Evolutionary conservation across 1,140 invertebrate genomes (phyloP), one percentile per base, ranked within the genome.

Genomic region (Drosophila insularis): DNA sequence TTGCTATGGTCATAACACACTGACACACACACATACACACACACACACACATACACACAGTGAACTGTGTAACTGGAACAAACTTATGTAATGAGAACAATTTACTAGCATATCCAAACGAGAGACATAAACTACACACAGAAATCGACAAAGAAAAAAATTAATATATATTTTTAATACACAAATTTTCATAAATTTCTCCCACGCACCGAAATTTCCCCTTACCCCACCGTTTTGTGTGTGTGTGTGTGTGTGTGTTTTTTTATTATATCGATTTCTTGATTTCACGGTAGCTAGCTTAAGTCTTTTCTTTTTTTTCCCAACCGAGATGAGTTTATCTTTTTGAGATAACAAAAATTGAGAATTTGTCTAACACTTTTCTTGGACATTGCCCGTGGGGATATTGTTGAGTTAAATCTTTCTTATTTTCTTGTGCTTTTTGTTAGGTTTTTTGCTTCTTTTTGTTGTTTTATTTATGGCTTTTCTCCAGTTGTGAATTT

Each of bases 301-400:
- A 50, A 21, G 14, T 17, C 10, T 50, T 50, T 21, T 21, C 6
- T 17, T 14, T 21, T 21, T 27, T 27, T 27, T 27, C 27, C 4
- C 27, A 5, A 27, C 69, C 35, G 56, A 31, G 71, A 74, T 58
- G 56, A 67, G 72, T 72, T 61, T 67, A 55, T 21, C 8, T 56
- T 43, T 23, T 32, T 13, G 23, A 31, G 43, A 63, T 56, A 68
- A 61, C 77, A 85, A 67, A 67, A 35, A 70, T 58, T 63, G 6
- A 62, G 61, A 63, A 53, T 65, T 73, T 68, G 39, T 74, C 89
- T 91, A 91, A 91, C 89, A 89, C 81, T 91, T 71, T 90, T 89
- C 60, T 91, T 90, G 31, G 85, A 81, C 81, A 89, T 89, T 56
- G 54, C 60, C 61, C 39, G 64, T 55, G 43, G 23, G 11, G 14